Conservation (phyloP, 2,888 invertebrate species). For the Allolobophora icterica region DNA sequence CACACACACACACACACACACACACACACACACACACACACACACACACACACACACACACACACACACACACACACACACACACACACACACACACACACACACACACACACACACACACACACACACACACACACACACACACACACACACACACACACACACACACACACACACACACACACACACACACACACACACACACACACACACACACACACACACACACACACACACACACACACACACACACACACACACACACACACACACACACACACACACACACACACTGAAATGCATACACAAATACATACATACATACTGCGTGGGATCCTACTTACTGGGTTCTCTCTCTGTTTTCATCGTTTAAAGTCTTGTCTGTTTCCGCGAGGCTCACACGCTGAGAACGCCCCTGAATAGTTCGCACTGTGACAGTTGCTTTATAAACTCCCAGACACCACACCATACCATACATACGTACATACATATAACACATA, state of each 20-base stretch:
- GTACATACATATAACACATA: too few species aligned
- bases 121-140: not conserved
- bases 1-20: not conserved
- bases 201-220: not conserved
- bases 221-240: not conserved
- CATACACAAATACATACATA: constrained; percentile 24
- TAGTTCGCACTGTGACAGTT: too few species aligned
- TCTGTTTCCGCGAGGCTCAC: too few species aligned
- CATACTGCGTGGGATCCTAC: too few species aligned
- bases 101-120: not conserved
- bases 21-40: not conserved
- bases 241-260: not conserved
- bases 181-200: not conserved
- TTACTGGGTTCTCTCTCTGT: too few species aligned
- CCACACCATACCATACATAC: too few species aligned
- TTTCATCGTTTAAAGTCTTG: too few species aligned
- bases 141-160: not conserved
- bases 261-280: not conserved
- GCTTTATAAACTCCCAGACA: too few species aligned
- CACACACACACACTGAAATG: not conserved
- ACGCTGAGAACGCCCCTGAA: too few species aligned
- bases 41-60: not conserved
- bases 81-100: not conserved
- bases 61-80: not conserved
- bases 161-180: not conserved